Evolutionary conservation across 2,113 vertebrate species (phyloP).

Genomic region (Prochilodus magdalenae): DNA sequence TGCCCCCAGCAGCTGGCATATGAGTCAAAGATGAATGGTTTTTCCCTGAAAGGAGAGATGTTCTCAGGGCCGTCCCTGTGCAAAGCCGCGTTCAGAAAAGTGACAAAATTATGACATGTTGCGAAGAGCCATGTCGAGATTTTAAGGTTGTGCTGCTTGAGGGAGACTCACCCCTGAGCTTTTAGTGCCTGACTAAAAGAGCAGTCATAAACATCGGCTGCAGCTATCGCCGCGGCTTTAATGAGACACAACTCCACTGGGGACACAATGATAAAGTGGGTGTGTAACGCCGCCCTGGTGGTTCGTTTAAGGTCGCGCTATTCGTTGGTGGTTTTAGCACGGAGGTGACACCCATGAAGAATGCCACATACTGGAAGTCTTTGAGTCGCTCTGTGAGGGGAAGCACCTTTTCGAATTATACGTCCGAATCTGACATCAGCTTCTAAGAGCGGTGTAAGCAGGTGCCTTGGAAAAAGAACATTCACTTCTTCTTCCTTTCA

Average conservation of each 20-base stretch:
- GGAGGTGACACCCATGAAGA: background rate
- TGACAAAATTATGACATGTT: slow-evolving; percentile 1
- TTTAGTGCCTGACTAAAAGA: background rate
- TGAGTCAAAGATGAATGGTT: slow-evolving; percentile 52
- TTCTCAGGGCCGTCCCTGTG: slow-evolving; percentile 32
- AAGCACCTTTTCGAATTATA: background rate
- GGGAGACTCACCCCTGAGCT: background rate
- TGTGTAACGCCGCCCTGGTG: background rate
- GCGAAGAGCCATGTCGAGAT: background rate
- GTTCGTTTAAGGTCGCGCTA: background rate
- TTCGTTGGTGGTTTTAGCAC: slow-evolving; percentile 21
- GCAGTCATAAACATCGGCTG: slow-evolving; percentile 4
- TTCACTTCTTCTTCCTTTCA: too few relatives aligned
- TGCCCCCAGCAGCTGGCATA: background rate
- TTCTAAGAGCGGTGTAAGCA: background rate
- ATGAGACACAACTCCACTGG: background rate
- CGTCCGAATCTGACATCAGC: background rate
- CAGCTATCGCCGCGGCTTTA: background rate
- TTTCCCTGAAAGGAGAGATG: slow-evolving; percentile 58
- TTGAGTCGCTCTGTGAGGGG: background rate
- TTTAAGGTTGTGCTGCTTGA: background rate
- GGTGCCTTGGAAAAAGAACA: too few relatives aligned
- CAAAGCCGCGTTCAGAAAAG: background rate
- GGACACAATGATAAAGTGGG: slow-evolving; percentile 5
- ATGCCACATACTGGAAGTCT: slow-evolving; percentile 13